Evolutionary conservation across 2,888 invertebrate genomes (phyloP).

Genomic region (Hirtodrosophila duncani): DNA sequence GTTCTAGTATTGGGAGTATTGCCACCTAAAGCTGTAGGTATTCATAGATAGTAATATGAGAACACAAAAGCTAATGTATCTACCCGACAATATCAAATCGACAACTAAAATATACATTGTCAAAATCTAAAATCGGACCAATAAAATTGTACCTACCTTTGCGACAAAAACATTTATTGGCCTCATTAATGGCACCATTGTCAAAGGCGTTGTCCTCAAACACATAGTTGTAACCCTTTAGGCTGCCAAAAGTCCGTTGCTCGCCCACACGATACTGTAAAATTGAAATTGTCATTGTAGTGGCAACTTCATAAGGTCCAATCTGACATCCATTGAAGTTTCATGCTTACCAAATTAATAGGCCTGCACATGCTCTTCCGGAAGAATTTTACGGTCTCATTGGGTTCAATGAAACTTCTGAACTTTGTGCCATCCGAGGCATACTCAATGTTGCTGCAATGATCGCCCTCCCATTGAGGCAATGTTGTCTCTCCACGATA

Average conservation of each 20-base stretch:
- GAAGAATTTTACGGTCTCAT: constrained; percentile 86
- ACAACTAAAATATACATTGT: background rate
- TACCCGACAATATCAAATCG: no score
- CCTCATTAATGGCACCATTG: constrained; percentile 84
- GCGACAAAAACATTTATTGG: constrained; percentile 90
- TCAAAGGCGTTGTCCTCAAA: constrained; percentile 88
- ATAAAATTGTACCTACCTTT: constrained; percentile 79
- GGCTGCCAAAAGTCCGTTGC: constrained; percentile 81
- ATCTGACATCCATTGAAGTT: constrained; percentile 27
- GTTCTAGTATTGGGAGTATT: no score
- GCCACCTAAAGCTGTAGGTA: no score
- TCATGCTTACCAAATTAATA: constrained; percentile 87
- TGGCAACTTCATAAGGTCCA: background rate
- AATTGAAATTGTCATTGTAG: background rate
- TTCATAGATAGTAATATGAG: no score
- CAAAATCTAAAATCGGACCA: background rate
- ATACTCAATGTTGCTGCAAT: constrained; percentile 86
- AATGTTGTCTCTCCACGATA: constrained; percentile 86
- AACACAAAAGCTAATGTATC: no score
- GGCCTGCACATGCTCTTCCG: constrained; percentile 91
- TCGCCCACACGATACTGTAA: constrained; percentile 82
- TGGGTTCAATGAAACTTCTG: constrained; percentile 83
- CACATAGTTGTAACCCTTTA: constrained; percentile 85
- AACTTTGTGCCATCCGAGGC: constrained; percentile 93
- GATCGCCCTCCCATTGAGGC: constrained; percentile 87